These are phyloP conservation scores for Grammomys dolichurus DNA, from an alignment of 2,113 vertebrate species.

Conservation along the genomic window DNA sequence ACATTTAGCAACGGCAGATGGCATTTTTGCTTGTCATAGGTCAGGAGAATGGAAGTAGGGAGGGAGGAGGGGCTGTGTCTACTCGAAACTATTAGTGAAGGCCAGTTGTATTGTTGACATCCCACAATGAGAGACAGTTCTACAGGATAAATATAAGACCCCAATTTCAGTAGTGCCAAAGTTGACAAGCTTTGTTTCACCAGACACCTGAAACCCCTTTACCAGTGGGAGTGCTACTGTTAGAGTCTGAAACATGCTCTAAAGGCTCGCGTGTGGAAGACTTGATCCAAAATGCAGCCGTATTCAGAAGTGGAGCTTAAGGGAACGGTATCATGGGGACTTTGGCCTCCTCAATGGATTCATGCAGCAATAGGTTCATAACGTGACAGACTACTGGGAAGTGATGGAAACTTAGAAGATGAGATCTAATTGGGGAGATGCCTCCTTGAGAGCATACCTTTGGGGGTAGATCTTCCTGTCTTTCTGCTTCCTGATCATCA, in stretches of 20 bases:
- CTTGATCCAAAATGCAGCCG: background rate
- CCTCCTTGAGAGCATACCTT: background rate
- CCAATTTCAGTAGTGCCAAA: background rate
- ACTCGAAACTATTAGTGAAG: background rate
- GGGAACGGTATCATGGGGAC: background rate
- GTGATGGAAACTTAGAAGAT: background rate
- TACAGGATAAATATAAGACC: background rate
- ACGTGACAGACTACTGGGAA: background rate
- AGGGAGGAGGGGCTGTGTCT: no score
- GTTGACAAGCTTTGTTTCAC: background rate
- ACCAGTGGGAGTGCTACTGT: no score
- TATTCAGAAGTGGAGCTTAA: background rate
- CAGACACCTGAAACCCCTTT: background rate
- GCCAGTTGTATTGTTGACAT: background rate
- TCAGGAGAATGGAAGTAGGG: background rate
- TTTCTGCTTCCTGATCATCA: background rate
- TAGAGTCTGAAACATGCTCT: background rate
- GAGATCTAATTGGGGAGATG: background rate
- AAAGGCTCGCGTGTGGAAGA: background rate
- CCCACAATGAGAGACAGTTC: background rate
- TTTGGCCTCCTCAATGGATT: background rate
- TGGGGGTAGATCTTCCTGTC: background rate
- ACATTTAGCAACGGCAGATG: constrained; percentile 1
- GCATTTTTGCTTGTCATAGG: background rate
- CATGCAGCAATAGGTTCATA: background rate